Base-by-base conservation (phyloP, 1,140 invertebrate species). In the Subanguina moxae region DNA sequence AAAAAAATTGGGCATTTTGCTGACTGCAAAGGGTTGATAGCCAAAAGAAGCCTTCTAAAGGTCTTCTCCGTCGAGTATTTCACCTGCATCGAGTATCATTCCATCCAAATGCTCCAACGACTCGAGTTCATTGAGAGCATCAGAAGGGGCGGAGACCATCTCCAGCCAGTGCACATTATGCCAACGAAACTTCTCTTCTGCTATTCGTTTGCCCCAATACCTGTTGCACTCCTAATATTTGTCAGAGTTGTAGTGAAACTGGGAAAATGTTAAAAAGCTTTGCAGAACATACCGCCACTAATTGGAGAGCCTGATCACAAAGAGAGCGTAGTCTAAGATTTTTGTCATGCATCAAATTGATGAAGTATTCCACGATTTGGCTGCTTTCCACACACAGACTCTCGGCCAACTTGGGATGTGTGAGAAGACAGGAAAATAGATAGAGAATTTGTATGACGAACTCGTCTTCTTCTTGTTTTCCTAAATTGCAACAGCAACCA, bases 161-260 rank as follows among this genome's bases (percentile, higher is more conserved):
- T 93, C 92, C 57, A 98, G 84, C 95, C 94, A 98, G 82, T 97
- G 92, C 0, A 91, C 90, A 84, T 98, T 98, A 83, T 97, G 92
- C 83, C 91, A 92, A 23, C 91, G 87, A 83, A 98, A 98, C 76
- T 93, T 91, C 84, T 96, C 93, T 70, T 91, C 87, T 85, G 92
- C 91, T 65, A 98, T 94, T 73, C 91, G 88, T 38, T 88, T 89
- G 1, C 90, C 89, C 93, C 93, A 97, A 67, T 91, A 89, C 72
- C 88, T 88, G 84, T 93, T 90, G 82, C 90, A 89, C 82, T 94
- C 88, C 88, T 90, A 65, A 63, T 62, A 56, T 67, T 62, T 67
- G 30, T 15, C 21, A 13, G 8, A 30, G 19, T 61, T 30, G 28
- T 61, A 13, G 5, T 7, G 13, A 19, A 58, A n/a, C 65, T 65